Conservation (phyloP, 2,888 invertebrate species). For the Aromia moschata region DNA sequence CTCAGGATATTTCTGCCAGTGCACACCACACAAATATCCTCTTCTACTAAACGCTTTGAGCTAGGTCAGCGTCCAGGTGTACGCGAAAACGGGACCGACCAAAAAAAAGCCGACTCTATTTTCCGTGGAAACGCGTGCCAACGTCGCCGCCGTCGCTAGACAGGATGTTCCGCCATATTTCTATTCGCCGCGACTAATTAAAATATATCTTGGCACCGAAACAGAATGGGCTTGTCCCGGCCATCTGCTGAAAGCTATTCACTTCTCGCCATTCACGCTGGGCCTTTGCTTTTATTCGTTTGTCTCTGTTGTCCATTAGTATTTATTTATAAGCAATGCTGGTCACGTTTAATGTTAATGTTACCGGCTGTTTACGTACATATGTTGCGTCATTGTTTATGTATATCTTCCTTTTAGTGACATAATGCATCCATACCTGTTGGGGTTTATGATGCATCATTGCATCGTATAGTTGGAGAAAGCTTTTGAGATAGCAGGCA, state of each 20-base stretch:
- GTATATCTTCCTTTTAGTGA: too few relatives aligned
- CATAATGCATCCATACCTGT: too few relatives aligned
- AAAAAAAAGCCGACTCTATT: slow-evolving; percentile 14
- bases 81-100: slow-evolving; percentile 14
- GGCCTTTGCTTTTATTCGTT: slow-evolving; percentile 10
- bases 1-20: too few relatives aligned
- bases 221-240: slow-evolving; percentile 22
- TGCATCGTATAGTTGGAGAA: too few relatives aligned
- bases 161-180: slow-evolving; percentile 30
- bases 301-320: slow-evolving; percentile 20
- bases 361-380: background rate
- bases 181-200: slow-evolving; percentile 29
- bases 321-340: slow-evolving; percentile 7
- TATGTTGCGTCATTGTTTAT: too few relatives aligned
- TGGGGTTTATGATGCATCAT: too few relatives aligned
- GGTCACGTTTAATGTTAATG: slow-evolving; percentile 7
- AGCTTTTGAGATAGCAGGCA: too few relatives aligned
- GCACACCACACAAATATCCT: too few relatives aligned
- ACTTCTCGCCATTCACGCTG: slow-evolving; percentile 24
- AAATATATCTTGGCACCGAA: slow-evolving; percentile 31
- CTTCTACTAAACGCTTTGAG: background rate
- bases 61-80: slow-evolving; percentile 18
- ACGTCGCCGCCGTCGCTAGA: slow-evolving; percentile 20
- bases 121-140: slow-evolving; percentile 25
- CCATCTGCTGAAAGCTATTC: slow-evolving; percentile 30